Base-by-base conservation (phyloP, 2,888 invertebrate genomes). In the Lepidocyrtinus sp. region DNA sequence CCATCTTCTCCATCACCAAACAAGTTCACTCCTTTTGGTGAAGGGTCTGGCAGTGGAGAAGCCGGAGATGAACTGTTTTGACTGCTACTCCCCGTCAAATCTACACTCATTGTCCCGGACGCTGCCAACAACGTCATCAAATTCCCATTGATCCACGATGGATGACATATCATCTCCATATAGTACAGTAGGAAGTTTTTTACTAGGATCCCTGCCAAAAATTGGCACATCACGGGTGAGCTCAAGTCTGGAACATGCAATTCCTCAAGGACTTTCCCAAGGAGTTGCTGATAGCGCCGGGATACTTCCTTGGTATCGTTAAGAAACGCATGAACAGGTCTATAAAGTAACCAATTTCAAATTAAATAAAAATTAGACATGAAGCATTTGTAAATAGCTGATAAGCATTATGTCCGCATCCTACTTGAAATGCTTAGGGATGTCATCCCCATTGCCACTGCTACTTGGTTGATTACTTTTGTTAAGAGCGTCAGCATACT, bases 151-250 rank as follows among this genome's bases (percentile, higher is more conserved):
- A 86, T 82, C 85, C 85, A 86, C 0, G 80, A 75, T 3, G 86
- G 85, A 17, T 86, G 84, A 50, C 81, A 74, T 21, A 85, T 64
- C 68, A 86, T 50, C 24, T 86, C 84, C 24, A 79, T 76, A 63
- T 86, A 86, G 67, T 85, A 86, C n/a, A 86, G 67, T 36, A 86
- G 63, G 65, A 84, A 82, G 63, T 83, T 82, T 80, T 86, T 86
- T 12, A 85, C 84, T 1, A 86, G 69, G 59, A 86, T 84, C n/a
- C 85, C 85, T 1, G 86, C 79, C 61, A 86, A 50, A 64, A 86
- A 86, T 76, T 85, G 84, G 61, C 86, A 85, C 65, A 86, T 55
- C 0, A 86, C 72, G 22, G 71, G 46, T 2, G 85, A 86, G 36
- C 81, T 83, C 50, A 86, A 64, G 45, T 86, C 85, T 1, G 84